Evolutionary conservation across 1,140 invertebrate species (phyloP), one percentile per base, ranked within the genome.

Genomic region (Zaprionus ornatus): DNA sequence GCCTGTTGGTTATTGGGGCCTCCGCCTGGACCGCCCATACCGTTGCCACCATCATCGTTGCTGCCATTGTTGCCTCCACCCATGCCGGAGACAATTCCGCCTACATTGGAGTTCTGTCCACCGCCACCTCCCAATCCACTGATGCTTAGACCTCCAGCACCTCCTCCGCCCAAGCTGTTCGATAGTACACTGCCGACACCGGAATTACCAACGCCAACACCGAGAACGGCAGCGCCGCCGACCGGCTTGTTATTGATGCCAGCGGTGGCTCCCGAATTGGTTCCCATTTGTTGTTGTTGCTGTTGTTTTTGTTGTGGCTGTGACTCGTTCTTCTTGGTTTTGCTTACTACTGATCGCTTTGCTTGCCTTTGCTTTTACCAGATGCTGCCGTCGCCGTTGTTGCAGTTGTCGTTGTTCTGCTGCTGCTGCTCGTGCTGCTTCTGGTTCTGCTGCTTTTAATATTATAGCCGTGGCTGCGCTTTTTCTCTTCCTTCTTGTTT

Each of bases 11-110:
- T 92, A 37, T 86, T 85, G 17, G 77, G 78, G 50, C 85, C 84
- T 66, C 95, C 95, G 72, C 95, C 95, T 7, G 77, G 76, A n/a
- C 72, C 80, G 42, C 74, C 77, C 62, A 84, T 83, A 19, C 79
- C 90, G 42, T 85, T 77, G 48, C 77, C 70, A 52, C 79, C 78
- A 50, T 81, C 79, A 37, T 85, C 88, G 29, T 67, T 62, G 19
- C 57, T 62, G 25, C 74, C 77, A 72, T 91, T 91, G 63, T 74
- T 73, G n/a, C 79, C 66, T 37, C 86, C 76, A 19, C 73, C 79
- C 77, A 86, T 87, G 48, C 85, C 80, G 63, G 57, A 65, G 64
- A 80, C 76, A 40, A 90, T 60, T 48, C 90, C 77, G 48, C 90
- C 84, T 27, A 91, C 80, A 80, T 88, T 90, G 48, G 85, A 74